A percentile compares a stretch with the other conserved stretches of the same genome.
Conservation (phyloP, 1,140 invertebrate species). For the Trichonephila clavipes region DNA sequence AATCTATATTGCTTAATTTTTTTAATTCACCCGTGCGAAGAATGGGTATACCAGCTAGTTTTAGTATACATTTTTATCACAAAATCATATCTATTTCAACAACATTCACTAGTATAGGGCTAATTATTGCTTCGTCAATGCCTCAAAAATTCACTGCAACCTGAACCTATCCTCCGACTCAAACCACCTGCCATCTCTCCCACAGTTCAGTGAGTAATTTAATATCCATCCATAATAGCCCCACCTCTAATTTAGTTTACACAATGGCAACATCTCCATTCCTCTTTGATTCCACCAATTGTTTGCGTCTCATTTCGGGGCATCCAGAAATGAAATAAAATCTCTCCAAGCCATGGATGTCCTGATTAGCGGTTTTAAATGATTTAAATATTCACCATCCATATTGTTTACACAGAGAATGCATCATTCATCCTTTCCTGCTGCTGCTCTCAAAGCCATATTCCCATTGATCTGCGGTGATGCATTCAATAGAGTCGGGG, state of each 20-base stretch:
- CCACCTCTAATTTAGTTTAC: slow-evolving; percentile 48
- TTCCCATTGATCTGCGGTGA: slow-evolving; percentile 64
- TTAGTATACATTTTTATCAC: no score
- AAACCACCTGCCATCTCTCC: background rate
- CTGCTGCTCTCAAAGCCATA: background rate
- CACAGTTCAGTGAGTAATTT: slow-evolving; percentile 38
- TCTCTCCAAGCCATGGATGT: background rate
- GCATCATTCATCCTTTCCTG: slow-evolving; percentile 23
- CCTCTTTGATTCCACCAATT: background rate
- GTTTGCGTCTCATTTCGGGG: slow-evolving; percentile 27
- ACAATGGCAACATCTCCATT: slow-evolving; percentile 57
- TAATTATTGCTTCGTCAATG: no score
- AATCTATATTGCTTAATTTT: no score
- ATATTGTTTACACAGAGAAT: slow-evolving; percentile 70
- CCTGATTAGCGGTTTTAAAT: slow-evolving; percentile 76
- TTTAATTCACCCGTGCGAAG: no score
- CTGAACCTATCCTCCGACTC: no score
- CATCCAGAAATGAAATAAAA: slow-evolving; percentile 58
- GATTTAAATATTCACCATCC: slow-evolving; percentile 72
- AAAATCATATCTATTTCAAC: no score
- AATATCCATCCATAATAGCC: slow-evolving; percentile 66
- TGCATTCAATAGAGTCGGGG: slow-evolving; percentile 43
- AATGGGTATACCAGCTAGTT: no score
- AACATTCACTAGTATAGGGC: no score
- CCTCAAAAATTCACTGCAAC: no score